Base-by-base conservation (phyloP, 1,140 invertebrate genomes). In the Conus betulinus region DNA sequence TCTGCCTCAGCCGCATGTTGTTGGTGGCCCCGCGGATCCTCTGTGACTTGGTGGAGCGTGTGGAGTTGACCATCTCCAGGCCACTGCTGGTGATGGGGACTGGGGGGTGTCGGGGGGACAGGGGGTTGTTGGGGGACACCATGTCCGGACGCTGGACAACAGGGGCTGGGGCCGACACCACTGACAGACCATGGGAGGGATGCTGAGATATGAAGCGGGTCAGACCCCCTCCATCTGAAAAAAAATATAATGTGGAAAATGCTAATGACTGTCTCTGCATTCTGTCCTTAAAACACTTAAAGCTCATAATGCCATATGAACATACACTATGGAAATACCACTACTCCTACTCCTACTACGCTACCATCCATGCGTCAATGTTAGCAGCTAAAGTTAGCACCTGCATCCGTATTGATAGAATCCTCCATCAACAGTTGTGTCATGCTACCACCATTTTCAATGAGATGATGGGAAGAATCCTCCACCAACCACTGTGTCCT, bases 161-260 rank as follows among this genome's bases (percentile, higher is more conserved):
- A 27, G 94, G 93, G 20, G 93, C 93, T 74, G 94, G 93, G 63
- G 93, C 93, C 71, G 94, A 94, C 81, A 94, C 92, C 82, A 94
- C 93, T 79, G 94, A 94, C 83, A 94, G 89, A 85, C 92, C 90
- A 74, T 90, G 91, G 63, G 91, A 85, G 23, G 86, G 53, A 55
- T 84, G 82, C 82, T 84, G 82, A 10, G 82, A 23, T 10, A 84
- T 84, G 57, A 84, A 84, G 23, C 82, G 82, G 5, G 82, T 84
- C 82, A 84, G 27, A 10, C 82, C 82, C n/a, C 53, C 55, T 7
- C 53, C 82, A 13, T 84, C 82, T 84, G 82, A 25, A 84, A 63
- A 7, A 10, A 81, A 7, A 81, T 51, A 81, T 1, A 39, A 39
- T n/a, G 39, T 39, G 39, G 39, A 39, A 39, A 39, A 39, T 39